Conservation (phyloP, 2,888 invertebrate species). For the Diaperis boleti region DNA sequence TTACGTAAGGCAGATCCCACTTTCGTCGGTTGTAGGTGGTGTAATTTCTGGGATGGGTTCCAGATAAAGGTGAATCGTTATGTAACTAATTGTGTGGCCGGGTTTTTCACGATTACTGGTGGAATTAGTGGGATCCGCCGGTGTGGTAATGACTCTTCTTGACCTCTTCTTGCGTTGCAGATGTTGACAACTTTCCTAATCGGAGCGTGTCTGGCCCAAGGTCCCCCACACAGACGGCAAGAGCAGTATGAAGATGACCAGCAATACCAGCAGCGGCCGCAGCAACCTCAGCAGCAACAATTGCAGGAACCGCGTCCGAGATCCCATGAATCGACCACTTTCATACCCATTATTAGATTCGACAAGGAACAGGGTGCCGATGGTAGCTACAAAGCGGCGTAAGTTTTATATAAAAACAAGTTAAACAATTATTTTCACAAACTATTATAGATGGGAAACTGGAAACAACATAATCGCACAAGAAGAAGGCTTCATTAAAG, state of each 20-base stretch:
- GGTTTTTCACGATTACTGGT: not conserved
- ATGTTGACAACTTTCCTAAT: slow-evolving; percentile 48
- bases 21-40: slow-evolving; percentile 44
- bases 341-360: slow-evolving; percentile 83
- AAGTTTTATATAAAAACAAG: slow-evolving; percentile 57
- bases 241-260: slow-evolving; percentile 65
- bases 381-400: slow-evolving; percentile 86
- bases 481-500: slow-evolving; percentile 82
- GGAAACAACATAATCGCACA: slow-evolving; percentile 85
- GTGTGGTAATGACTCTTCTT: slow-evolving; percentile 18
- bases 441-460: slow-evolving; percentile 77
- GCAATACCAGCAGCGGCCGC: slow-evolving; percentile 51
- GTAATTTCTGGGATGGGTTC: slow-evolving; percentile 36
- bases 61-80: slow-evolving; percentile 29
- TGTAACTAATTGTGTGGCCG: slow-evolving; percentile 13
- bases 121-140: not conserved
- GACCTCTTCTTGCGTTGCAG: slow-evolving; percentile 40
- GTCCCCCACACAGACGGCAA: slow-evolving; percentile 56
- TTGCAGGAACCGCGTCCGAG: slow-evolving; percentile 64
- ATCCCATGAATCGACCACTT: slow-evolving; percentile 75
- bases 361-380: slow-evolving; percentile 87
- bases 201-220: slow-evolving; percentile 46
- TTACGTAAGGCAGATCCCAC: slow-evolving; percentile 47
- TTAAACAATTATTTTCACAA: slow-evolving; percentile 19
- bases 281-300: slow-evolving; percentile 52